Evolutionary conservation across 2,113 vertebrate genomes (phyloP), one percentile per base, ranked within the genome.

Genomic region (Misgurnus mizolepis): DNA sequence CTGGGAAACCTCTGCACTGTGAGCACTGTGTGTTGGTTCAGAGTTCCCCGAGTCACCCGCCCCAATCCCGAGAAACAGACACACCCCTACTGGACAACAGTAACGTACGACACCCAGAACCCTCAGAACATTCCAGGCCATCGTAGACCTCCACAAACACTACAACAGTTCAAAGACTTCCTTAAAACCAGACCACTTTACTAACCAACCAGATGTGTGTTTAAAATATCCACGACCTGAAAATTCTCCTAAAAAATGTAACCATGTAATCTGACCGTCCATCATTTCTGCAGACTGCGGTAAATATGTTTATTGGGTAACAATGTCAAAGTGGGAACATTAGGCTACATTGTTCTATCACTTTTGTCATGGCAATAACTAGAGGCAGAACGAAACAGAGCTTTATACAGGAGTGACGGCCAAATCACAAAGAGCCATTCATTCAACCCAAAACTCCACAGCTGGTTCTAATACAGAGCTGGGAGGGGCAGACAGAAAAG

Each of bases 361-460:
- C 76, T 85, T 88, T 82, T 84, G 84, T 88, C 84, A 87, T 90
- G 86, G 85, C 87, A 87, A 67, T 86, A 80, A 84, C 81, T 83
- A 78, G 74, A 75, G 79, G 68, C 78, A 71, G 82, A 78, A 80
- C 84, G 89, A 87, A 82, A 67, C 67, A 85, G 87, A 89, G 83
- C 87, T 88, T 90, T 83, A 67, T 82, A 88, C 83, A 87, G 83
- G 84, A 91, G 88, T 82, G 78, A 86, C 84, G 79, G 87, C 87
- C 85, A 88, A 89, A 90, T 92, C 86, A 93, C 92, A 93, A 93
- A 92, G 92, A 92, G 84, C 90, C 91, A 93, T 93, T 93, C 91
- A 93, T 93, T 87, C 88, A 82, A 85, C 69, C 84, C 47, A 77
- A 67, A 80, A 87, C 79, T 88, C 88, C 90, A 92, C 92, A 93